phyloP scores from a whole-genome alignment of 2,797 vertebrate genomes.

The Podarcis siculus region DNA sequence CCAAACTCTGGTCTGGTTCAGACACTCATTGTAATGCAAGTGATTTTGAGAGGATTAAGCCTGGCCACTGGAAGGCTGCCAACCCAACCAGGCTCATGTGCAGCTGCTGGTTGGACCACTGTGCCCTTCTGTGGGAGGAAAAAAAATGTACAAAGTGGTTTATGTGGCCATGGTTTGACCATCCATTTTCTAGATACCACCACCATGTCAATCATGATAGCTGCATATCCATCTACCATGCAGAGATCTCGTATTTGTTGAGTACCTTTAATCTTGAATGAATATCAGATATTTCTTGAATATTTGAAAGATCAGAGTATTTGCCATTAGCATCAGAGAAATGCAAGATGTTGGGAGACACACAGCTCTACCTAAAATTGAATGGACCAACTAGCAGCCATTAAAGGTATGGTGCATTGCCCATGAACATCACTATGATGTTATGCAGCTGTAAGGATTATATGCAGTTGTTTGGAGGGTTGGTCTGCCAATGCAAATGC shows the following conservation, averaged over 20 bases:
- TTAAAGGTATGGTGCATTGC: background rate
- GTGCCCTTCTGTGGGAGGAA: background rate
- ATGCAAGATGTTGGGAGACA: background rate
- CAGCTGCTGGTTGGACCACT: background rate
- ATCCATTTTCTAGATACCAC: background rate
- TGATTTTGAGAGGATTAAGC: too few species aligned
- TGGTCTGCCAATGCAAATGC: background rate
- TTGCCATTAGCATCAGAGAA: background rate
- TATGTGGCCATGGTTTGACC: background rate
- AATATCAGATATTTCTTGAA: background rate
- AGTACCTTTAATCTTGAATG: background rate
- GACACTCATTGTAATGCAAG: too few species aligned
- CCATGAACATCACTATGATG: background rate
- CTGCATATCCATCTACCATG: background rate
- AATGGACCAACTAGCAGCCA: background rate
- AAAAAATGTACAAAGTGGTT: background rate
- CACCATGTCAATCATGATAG: background rate
- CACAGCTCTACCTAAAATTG: background rate
- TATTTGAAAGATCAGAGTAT: background rate
- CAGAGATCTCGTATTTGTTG: background rate
- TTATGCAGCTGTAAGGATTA: background rate
- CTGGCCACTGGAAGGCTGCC: background rate
- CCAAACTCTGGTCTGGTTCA: background rate
- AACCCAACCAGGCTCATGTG: background rate
- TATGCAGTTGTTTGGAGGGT: background rate